Base-by-base conservation (phyloP, 1,140 invertebrate species). In the Galleria mellonella region DNA sequence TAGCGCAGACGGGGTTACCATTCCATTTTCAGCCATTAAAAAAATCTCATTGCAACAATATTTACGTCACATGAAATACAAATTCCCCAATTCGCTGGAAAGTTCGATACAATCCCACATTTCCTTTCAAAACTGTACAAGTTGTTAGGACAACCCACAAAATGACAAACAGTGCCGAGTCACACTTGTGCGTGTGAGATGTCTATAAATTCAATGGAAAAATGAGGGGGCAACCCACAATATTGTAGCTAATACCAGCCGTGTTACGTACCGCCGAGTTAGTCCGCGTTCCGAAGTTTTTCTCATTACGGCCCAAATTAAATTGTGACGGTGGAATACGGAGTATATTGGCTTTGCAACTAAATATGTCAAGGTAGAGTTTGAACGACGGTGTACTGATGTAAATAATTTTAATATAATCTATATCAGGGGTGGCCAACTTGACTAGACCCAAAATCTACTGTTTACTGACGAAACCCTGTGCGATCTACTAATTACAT, bases 181-280 rank as follows among this genome's bases (percentile, higher is more conserved):
- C 68, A 74, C 68, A 74, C 65, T 48, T 39, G 44, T 74, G 65
- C 67, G 66, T 72, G 68, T 55, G 37, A 43, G 10, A 13, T 51
- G 12, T 38, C 57, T 49, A 74, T 74, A 72, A 74, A 74, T 69
- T 63, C 32, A 14, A 12, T 46, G 45, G 47, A 55, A 65, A 59
- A 52, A 58, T 47, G 43, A 31, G 46, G 32, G 44, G 40, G 17
- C 28, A 32, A 17, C 37, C 27, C 33, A 39, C 31, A n/a, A 29
- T 30, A 17, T 38, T 33, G 43, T 42, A 46, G 42, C 27, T 51
- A 51, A 50, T 23, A 23, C 17, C 17, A n/a, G n/a, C n/a, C n/a
- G n/a, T n/a, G n/a, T n/a, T 23, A 23, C 17, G 2, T 23, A 23
- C 17, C 17, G n/a, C 17, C 17, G 6, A 23, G 17, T 23, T 23